Conservation (phyloP, 2,113 vertebrate genomes). For the Apodemus sylvaticus region DNA sequence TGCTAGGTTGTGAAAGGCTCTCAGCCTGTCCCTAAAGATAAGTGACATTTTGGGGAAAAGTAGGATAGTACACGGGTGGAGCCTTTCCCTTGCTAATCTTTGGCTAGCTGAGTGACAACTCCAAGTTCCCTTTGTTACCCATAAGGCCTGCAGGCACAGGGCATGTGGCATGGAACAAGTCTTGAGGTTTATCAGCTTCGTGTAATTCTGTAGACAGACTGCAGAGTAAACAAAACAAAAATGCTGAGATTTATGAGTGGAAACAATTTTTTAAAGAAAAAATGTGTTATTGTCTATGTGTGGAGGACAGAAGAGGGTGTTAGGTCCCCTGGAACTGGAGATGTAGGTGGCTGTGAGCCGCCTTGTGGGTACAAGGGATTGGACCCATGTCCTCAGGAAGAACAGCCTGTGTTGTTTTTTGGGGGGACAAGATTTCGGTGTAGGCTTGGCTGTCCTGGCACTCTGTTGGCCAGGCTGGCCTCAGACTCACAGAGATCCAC, state of each 20-base stretch:
- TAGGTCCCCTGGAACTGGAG: not conserved
- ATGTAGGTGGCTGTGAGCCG: not conserved
- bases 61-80: not conserved
- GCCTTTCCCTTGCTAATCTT: not conserved
- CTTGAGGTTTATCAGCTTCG: conserved; percentile 86
- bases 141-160: not conserved
- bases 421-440: not conserved
- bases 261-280: conserved; percentile 77
- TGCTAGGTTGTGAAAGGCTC: not conserved
- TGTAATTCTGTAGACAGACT: conserved; percentile 78
- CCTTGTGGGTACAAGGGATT: not conserved
- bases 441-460: not conserved
- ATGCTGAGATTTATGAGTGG: conserved; percentile 84
- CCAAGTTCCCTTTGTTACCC: too few relatives aligned
- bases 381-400: not conserved
- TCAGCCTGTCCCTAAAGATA: not conserved
- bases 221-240: conserved; percentile 66
- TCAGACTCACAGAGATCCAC: not conserved
- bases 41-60: not conserved
- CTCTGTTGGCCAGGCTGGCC: not conserved
- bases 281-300: not conserved
- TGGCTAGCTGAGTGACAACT: not conserved
- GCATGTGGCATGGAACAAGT: not conserved
- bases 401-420: not conserved
- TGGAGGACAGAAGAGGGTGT: not conserved